These are phyloP conservation scores for Pogonocherus hispidulus DNA, from an alignment of 2,888 invertebrate species.

Conservation along the genomic window DNA sequence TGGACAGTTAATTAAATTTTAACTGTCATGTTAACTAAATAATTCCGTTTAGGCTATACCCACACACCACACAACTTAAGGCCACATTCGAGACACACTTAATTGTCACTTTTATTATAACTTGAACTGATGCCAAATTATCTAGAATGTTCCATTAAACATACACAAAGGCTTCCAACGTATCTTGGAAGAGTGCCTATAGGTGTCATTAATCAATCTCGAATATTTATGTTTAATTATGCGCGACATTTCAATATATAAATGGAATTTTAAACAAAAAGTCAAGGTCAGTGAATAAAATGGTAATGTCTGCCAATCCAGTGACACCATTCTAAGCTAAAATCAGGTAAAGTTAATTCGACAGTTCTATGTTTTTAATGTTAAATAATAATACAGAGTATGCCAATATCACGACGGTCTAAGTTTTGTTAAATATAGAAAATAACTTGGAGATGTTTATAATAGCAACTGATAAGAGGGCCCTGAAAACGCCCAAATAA, in stretches of 20 bases:
- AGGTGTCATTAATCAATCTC: constrained; percentile 15
- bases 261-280: not conserved
- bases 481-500: too few species aligned
- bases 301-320: not conserved
- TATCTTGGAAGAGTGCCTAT: constrained; percentile 23
- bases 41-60: constrained; percentile 57
- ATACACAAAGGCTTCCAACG: constrained; percentile 12
- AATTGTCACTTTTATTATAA: constrained; percentile 37
- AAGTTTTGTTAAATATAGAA: too few species aligned
- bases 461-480: too few species aligned
- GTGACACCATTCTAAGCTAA: too few species aligned
- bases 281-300: constrained; percentile 1
- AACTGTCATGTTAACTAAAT: constrained; percentile 67
- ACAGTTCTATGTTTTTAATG: too few species aligned
- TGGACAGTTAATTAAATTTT: constrained; percentile 67
- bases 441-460: too few species aligned
- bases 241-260: not conserved
- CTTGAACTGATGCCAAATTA: constrained; percentile 41
- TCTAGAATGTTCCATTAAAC: constrained; percentile 21
- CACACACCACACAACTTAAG: constrained; percentile 40
- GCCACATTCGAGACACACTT: constrained; percentile 44
- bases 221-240: constrained; percentile 17
- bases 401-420: too few species aligned
- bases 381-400: too few species aligned
- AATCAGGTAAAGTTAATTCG: too few species aligned